These are phyloP conservation scores for Nemoura dubitans DNA, from an alignment of 2,888 invertebrate species.

Conservation along the genomic window DNA sequence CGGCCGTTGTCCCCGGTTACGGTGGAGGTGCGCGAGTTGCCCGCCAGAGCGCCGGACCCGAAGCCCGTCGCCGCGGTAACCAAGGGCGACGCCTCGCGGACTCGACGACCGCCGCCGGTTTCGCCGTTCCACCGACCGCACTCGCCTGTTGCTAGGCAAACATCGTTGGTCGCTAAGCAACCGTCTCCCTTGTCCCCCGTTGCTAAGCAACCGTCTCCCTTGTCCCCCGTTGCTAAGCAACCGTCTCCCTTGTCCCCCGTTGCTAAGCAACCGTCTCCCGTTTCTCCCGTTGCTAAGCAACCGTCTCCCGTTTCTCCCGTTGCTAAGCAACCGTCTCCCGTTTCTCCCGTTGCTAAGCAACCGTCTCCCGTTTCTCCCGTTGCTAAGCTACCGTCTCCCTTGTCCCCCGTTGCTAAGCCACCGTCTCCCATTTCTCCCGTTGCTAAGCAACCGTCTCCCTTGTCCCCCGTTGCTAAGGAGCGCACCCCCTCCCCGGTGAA, in stretches of 20 bases:
- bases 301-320: background rate
- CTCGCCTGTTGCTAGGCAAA: too few species aligned
- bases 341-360: slow-evolving; percentile 21
- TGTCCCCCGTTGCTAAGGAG: background rate
- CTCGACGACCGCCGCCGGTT: too few species aligned
- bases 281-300: slow-evolving; percentile 10
- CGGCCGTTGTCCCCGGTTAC: background rate
- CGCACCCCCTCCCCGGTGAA: slow-evolving; percentile 22
- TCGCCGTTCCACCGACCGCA: too few species aligned
- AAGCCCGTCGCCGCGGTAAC: background rate
- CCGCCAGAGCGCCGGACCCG: background rate
- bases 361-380: background rate
- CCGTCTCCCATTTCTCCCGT: background rate
- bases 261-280: background rate
- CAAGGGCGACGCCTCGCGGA: too few species aligned
- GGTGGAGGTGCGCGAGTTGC: background rate
- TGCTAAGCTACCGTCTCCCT: background rate
- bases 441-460: slow-evolving; percentile 12
- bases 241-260: background rate
- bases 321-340: background rate
- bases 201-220: slow-evolving; percentile 15
- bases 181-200: background rate
- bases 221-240: background rate
- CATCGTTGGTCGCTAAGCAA: background rate
- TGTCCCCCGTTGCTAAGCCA: slow-evolving; percentile 19